Percentiles rank a stretch among this genome's conserved stretches.
Conservation (phyloP, 2,113 vertebrate species). For the Synodontis membranacea region DNA sequence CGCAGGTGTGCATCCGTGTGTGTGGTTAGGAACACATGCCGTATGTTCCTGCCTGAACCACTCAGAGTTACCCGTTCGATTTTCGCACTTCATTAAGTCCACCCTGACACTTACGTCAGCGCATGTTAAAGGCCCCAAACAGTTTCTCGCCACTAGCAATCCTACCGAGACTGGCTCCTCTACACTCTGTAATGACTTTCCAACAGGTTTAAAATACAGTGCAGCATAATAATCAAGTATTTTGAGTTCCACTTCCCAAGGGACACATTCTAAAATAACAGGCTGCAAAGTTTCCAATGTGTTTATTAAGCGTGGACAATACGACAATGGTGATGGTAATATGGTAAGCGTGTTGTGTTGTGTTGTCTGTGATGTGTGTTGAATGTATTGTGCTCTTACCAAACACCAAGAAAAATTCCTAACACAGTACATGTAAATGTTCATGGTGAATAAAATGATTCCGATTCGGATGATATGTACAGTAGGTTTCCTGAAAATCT, state of each 20-base stretch:
- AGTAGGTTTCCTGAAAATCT: background rate
- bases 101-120: slow-evolving; percentile 40
- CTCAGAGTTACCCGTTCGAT: slow-evolving; percentile 47
- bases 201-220: slow-evolving; percentile 2
- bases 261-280: slow-evolving; percentile 1
- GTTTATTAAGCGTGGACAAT: background rate
- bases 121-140: slow-evolving; percentile 35
- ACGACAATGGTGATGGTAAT: too few species aligned
- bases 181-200: slow-evolving; percentile 38
- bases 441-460: background rate
- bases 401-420: background rate
- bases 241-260: background rate
- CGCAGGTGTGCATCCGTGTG: slow-evolving; percentile 18
- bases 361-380: too few species aligned
- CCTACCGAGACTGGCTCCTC: slow-evolving; percentile 11
- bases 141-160: slow-evolving; percentile 7
- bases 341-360: too few species aligned
- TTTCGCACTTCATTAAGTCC: slow-evolving; percentile 51
- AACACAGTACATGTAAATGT: too few species aligned
- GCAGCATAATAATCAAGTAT: slow-evolving; percentile 1
- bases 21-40: slow-evolving; percentile 42
- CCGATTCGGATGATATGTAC: background rate
- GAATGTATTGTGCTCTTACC: background rate
- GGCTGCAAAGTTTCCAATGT: background rate
- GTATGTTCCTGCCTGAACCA: slow-evolving; percentile 34